These are phyloP conservation scores for Sminthurinus signatus DNA, from an alignment of 1,140 invertebrate species.

Conservation along the genomic window DNA sequence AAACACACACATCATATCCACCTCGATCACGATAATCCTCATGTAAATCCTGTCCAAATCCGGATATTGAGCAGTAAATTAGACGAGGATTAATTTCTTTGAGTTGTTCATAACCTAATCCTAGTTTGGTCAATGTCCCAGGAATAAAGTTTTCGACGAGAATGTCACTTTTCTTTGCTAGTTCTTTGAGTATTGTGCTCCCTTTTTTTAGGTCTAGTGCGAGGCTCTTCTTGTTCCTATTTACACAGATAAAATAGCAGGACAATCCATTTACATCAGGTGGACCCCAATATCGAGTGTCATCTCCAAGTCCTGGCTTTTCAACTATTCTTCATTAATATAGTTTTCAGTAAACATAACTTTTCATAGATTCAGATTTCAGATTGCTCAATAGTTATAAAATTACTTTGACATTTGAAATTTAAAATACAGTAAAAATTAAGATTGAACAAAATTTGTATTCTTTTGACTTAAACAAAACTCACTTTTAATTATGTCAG, in stretches of 20 bases:
- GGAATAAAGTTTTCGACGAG: constrained; percentile 93
- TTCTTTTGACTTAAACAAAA: too few species aligned
- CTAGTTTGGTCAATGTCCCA: constrained; percentile 70
- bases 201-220: constrained; percentile 82
- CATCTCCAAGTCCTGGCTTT: constrained; percentile 72
- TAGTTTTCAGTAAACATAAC: too few species aligned
- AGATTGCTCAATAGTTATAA: too few species aligned
- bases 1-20: constrained; percentile 86
- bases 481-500: constrained; percentile 81
- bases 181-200: constrained; percentile 61
- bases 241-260: constrained; percentile 79
- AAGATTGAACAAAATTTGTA: too few species aligned
- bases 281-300: constrained; percentile 85
- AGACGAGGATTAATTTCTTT: constrained; percentile 65
- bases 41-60: constrained; percentile 75
- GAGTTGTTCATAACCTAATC: constrained; percentile 72
- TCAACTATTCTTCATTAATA: too few species aligned
- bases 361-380: too few species aligned
- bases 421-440: too few species aligned
- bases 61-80: constrained; percentile 91
- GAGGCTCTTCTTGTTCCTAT: constrained; percentile 94
- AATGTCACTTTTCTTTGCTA: constrained; percentile 73
- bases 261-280: constrained; percentile 73
- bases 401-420: too few species aligned
- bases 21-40: constrained; percentile 79